phyloP scores from a whole-genome alignment of 1,140 invertebrate genomes.

The Diachasmimorpha longicaudata region DNA sequence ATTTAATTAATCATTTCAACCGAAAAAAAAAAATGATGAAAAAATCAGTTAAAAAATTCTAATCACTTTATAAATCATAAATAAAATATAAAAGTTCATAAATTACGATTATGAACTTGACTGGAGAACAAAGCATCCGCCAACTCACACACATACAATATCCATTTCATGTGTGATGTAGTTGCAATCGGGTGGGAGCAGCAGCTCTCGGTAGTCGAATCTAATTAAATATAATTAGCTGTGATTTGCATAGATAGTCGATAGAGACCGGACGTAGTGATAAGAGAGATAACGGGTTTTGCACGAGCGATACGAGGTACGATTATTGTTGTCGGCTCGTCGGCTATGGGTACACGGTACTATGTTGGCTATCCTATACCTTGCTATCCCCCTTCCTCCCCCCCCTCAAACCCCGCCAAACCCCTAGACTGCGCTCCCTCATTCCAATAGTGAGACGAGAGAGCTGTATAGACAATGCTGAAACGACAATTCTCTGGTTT shows the following conservation, averaged over 20 bases:
- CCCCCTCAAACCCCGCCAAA: neutral
- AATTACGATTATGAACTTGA: neutral
- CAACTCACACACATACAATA: neutral
- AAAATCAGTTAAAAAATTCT: neutral
- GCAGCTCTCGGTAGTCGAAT: slow-evolving; percentile 51
- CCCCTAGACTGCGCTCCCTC: neutral
- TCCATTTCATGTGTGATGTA: neutral
- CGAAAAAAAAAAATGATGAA: neutral
- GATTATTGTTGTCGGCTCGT: slow-evolving; percentile 56
- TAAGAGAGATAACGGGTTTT: slow-evolving; percentile 59
- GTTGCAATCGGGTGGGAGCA: neutral
- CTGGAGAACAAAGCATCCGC: neutral
- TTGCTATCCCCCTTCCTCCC: neutral
- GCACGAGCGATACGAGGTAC: slow-evolving; percentile 56
- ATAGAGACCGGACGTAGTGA: slow-evolving; percentile 62
- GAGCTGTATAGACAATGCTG: neutral
- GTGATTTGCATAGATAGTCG: slow-evolving; percentile 63
- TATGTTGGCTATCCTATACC: neutral
- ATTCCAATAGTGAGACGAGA: neutral
- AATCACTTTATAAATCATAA: neutral
- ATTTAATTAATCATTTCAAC: too few species aligned
- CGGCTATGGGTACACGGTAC: neutral
- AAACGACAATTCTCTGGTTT: neutral
- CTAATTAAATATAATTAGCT: slow-evolving; percentile 66
- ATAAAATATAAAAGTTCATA: neutral